phyloP scores from a whole-genome alignment of 1,140 invertebrate genomes.

The Vanessa tameamea region DNA sequence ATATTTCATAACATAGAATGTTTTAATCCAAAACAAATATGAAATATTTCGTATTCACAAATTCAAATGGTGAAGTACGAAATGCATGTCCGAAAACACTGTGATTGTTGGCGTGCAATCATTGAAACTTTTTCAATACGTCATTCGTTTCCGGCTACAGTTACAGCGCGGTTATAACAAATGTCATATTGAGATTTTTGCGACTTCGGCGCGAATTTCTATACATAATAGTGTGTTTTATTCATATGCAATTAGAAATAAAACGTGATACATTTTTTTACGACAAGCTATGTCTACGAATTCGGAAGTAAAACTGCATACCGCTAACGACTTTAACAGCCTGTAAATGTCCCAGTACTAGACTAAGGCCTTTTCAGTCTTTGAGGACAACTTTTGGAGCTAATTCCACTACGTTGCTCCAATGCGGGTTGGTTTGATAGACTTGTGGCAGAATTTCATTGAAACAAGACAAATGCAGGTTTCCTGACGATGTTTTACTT shows the following conservation, averaged over 20 bases:
- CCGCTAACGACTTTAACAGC: no score
- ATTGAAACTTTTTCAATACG: constrained; percentile 16
- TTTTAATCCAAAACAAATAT: background rate
- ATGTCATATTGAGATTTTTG: constrained; percentile 2
- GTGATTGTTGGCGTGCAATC: constrained; percentile 14
- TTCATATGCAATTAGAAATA: background rate
- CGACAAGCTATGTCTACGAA: no score
- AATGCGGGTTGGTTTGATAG: no score
- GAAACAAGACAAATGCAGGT: no score
- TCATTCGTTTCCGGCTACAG: constrained; percentile 8
- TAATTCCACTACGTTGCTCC: no score
- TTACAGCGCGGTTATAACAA: constrained; percentile 5
- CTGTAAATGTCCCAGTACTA: no score
- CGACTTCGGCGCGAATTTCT: background rate
- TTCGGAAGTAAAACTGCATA: no score
- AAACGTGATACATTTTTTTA: no score
- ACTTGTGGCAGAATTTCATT: no score
- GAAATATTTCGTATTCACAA: background rate
- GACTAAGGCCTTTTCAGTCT: no score
- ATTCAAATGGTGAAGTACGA: background rate
- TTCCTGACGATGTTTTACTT: no score
- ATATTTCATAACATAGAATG: background rate
- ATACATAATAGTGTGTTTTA: background rate
- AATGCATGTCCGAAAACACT: constrained; percentile 5
- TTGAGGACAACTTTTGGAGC: no score